Percentiles rank a stretch among this genome's conserved stretches.
phyloP scores from a whole-genome alignment of 2,113 vertebrate species.

The Pomatostomus ruficeps region DNA sequence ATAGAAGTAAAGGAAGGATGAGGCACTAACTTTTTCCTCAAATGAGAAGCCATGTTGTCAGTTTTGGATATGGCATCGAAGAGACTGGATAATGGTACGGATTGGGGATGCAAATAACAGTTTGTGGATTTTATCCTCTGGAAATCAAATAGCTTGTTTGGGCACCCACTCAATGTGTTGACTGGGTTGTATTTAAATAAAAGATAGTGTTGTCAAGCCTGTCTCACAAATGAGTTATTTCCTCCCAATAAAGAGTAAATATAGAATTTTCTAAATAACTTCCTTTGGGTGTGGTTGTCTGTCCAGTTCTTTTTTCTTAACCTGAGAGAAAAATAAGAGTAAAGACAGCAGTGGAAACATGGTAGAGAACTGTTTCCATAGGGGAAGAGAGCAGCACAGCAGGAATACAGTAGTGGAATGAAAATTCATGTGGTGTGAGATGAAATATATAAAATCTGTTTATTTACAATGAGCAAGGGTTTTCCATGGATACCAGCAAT shows the following conservation, averaged over 20 bases:
- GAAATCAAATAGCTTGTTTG: background rate
- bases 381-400: background rate
- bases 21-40: background rate
- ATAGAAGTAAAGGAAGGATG: background rate
- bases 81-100: background rate
- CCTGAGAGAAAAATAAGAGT: background rate
- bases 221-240: background rate
- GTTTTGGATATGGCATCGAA: background rate
- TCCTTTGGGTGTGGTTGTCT: background rate
- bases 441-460: background rate
- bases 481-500: background rate
- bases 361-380: background rate
- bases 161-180: background rate
- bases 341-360: background rate
- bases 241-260: background rate
- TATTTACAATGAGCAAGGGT: background rate
- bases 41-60: background rate
- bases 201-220: background rate
- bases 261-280: background rate
- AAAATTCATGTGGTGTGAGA: background rate
- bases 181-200: background rate
- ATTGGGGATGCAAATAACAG: background rate
- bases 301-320: background rate
- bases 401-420: background rate
- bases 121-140: background rate